A percentile compares a stretch with the other conserved stretches of the same genome.
Evolutionary conservation across 2,113 vertebrate genomes (phyloP).

Genomic region (Trachemys scripta): DNA sequence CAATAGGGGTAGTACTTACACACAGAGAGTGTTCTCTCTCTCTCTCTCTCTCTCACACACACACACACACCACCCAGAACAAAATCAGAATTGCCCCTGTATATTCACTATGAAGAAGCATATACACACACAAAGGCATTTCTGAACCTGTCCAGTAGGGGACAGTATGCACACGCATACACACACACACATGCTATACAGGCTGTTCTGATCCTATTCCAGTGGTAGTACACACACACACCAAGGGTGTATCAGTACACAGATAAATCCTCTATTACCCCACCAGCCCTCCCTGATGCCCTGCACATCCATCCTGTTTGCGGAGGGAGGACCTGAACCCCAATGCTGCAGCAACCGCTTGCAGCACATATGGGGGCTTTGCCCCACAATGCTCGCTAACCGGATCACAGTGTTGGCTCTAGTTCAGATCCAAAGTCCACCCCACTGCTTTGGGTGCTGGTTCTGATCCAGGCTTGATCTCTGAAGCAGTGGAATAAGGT

Average conservation of each 20-base stretch:
- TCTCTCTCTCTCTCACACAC: no score
- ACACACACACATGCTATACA: background rate
- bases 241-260: background rate
- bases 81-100: no score
- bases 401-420: background rate
- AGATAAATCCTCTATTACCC: background rate
- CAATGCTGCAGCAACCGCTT: background rate
- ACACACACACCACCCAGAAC: background rate
- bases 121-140: background rate
- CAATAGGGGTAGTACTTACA: background rate
- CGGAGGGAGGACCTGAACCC: background rate
- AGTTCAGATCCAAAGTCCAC: background rate
- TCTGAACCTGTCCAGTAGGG: background rate
- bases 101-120: background rate
- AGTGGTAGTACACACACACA: background rate
- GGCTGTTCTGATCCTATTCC: background rate
- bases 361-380: background rate
- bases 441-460: background rate
- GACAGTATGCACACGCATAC: background rate
- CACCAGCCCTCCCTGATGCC: background rate
- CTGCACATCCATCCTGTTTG: background rate
- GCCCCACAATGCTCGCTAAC: background rate
- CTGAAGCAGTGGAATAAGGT: background rate
- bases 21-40: background rate
- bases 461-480: background rate